These are phyloP conservation scores for Cenopis cana DNA, from an alignment of 2,888 invertebrate genomes.

Conservation along the genomic window DNA sequence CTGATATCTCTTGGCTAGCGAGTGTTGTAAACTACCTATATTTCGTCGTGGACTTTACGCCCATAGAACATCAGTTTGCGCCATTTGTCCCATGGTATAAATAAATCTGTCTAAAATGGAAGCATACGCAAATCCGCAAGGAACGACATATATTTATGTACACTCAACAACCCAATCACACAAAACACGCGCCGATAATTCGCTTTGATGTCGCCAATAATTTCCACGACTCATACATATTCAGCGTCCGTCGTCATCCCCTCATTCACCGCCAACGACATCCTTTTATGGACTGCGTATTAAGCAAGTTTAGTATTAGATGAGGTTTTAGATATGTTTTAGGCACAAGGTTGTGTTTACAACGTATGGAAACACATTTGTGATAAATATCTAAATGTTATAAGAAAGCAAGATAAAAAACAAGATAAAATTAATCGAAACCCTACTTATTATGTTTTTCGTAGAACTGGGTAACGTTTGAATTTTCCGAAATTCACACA, in stretches of 20 bases:
- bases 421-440: too few relatives aligned
- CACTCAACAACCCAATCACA: slow-evolving; percentile 28
- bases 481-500: too few relatives aligned
- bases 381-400: too few relatives aligned
- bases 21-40: too few relatives aligned
- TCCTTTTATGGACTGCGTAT: slow-evolving; percentile 25
- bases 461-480: too few relatives aligned
- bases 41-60: too few relatives aligned
- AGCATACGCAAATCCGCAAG: background rate
- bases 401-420: too few relatives aligned
- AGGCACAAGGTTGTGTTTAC: background rate
- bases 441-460: too few relatives aligned
- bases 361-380: too few relatives aligned
- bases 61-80: too few relatives aligned
- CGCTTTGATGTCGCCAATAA: slow-evolving; percentile 42
- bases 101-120: background rate
- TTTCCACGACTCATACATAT: slow-evolving; percentile 36
- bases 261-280: slow-evolving; percentile 12
- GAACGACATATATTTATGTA: background rate
- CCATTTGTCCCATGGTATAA: too few relatives aligned
- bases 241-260: slow-evolving; percentile 23
- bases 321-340: background rate
- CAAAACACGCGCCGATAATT: slow-evolving; percentile 28
- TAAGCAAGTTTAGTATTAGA: slow-evolving; percentile 4
- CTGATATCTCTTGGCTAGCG: too few relatives aligned